Evolutionary conservation across 2,888 invertebrate genomes (phyloP).

Genomic region (Polyploca ridens): DNA sequence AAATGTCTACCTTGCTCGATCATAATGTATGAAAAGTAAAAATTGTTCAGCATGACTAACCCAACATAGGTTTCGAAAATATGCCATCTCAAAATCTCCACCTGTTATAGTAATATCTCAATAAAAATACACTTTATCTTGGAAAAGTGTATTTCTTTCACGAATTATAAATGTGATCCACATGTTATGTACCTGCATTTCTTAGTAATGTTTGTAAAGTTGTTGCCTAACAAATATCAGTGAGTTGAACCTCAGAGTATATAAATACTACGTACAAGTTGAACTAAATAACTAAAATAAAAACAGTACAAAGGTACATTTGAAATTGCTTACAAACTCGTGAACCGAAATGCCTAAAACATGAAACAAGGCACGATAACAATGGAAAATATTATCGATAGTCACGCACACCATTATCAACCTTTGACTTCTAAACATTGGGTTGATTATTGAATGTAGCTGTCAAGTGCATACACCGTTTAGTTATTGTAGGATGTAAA

Average conservation of each 20-base stretch:
- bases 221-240: background rate
- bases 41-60: no score
- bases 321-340: constrained; percentile 56
- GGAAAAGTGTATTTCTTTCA: no score
- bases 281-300: constrained; percentile 27
- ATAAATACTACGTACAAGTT: no score
- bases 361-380: constrained; percentile 65
- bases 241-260: background rate
- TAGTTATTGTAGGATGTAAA: constrained; percentile 57
- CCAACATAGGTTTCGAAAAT: no score
- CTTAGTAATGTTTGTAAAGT: background rate
- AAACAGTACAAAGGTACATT: constrained; percentile 39
- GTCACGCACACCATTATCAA: constrained; percentile 32
- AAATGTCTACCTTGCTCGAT: no score
- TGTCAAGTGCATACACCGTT: constrained; percentile 40
- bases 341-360: constrained; percentile 66
- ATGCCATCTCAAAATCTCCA: no score
- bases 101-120: no score
- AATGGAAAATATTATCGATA: constrained; percentile 50
- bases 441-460: constrained; percentile 34
- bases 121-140: no score
- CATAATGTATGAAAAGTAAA: no score
- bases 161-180: no score
- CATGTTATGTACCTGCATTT: background rate
- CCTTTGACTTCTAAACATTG: constrained; percentile 35